Conservation (phyloP, 2,797 vertebrate species). For the Distichodus sexfasciatus region DNA sequence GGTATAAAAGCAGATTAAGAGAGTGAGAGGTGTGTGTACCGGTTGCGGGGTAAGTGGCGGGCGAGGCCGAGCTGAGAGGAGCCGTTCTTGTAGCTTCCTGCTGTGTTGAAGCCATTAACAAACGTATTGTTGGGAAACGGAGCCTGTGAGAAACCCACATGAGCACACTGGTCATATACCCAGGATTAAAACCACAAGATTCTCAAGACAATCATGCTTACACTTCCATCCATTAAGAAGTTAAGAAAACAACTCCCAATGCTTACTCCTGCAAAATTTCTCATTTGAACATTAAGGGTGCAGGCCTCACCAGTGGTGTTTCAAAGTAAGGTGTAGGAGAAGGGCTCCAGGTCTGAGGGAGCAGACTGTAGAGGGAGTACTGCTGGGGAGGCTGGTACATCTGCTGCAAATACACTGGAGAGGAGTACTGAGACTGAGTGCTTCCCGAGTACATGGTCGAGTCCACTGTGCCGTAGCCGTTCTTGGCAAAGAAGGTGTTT, state of each 20-base stretch:
- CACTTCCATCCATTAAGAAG: no score
- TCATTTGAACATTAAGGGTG: not conserved
- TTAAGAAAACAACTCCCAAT: no score
- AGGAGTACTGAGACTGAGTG: constrained; percentile 91
- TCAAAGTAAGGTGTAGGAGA: constrained; percentile 96
- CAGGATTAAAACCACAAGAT: no score
- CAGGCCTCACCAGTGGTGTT: constrained; percentile 90
- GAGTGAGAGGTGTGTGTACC: no score
- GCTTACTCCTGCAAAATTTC: not conserved
- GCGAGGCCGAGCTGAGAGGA: constrained; percentile 81
- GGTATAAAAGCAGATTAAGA: not conserved
- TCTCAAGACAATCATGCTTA: no score
- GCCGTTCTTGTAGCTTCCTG: constrained; percentile 88
- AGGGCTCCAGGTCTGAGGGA: constrained; percentile 91
- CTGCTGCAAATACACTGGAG: constrained; percentile 95
- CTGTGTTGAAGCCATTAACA: constrained; percentile 91
- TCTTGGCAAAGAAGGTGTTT: constrained; percentile 99
- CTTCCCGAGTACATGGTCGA: constrained; percentile 84
- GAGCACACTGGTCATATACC: not conserved
- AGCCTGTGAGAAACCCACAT: constrained; percentile 71
- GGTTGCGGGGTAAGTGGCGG: constrained; percentile 89
- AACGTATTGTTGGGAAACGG: constrained; percentile 96
- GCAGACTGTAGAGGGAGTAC: constrained; percentile 92
- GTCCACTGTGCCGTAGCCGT: constrained; percentile 91
- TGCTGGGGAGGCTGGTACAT: constrained; percentile 93